Conservation (phyloP, 1,140 invertebrate genomes). For the Reticulitermes speratus region DNA sequence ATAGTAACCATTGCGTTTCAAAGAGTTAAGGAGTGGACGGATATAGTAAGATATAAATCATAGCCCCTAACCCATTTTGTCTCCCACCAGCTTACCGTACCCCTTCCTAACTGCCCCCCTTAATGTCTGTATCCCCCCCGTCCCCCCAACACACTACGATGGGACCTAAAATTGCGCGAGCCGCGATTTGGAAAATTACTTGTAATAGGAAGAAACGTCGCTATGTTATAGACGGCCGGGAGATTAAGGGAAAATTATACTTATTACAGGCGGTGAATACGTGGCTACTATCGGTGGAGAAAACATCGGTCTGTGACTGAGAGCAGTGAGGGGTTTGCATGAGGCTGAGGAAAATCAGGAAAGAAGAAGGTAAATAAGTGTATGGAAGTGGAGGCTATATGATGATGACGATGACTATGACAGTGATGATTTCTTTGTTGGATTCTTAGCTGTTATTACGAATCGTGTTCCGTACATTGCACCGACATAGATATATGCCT, state of each 20-base stretch:
- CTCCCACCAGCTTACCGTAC: neutral
- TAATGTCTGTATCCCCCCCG: neutral
- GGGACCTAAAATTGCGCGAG: conserved; percentile 27
- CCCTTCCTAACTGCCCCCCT: neutral
- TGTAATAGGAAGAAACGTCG: conserved; percentile 28
- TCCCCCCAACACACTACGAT: neutral
- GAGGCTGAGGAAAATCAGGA: too few relatives aligned
- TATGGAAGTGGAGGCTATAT: too few relatives aligned
- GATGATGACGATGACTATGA: too few relatives aligned
- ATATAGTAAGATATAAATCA: neutral
- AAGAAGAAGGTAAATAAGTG: too few relatives aligned
- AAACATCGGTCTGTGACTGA: neutral
- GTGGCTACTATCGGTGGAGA: neutral
- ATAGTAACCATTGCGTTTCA: too few relatives aligned
- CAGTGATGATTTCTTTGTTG: too few relatives aligned
- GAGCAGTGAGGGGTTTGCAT: too few relatives aligned
- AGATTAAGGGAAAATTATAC: conserved; percentile 29
- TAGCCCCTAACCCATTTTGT: neutral
- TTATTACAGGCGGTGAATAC: conserved; percentile 24
- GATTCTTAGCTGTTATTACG: too few relatives aligned
- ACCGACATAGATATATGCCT: too few relatives aligned
- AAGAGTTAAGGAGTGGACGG: too few relatives aligned
- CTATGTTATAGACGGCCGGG: conserved; percentile 21
- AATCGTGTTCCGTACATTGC: too few relatives aligned
- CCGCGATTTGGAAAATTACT: conserved; percentile 29